Evolutionary conservation across 1,140 invertebrate genomes (phyloP).

Genomic region (Capitella teleta): DNA sequence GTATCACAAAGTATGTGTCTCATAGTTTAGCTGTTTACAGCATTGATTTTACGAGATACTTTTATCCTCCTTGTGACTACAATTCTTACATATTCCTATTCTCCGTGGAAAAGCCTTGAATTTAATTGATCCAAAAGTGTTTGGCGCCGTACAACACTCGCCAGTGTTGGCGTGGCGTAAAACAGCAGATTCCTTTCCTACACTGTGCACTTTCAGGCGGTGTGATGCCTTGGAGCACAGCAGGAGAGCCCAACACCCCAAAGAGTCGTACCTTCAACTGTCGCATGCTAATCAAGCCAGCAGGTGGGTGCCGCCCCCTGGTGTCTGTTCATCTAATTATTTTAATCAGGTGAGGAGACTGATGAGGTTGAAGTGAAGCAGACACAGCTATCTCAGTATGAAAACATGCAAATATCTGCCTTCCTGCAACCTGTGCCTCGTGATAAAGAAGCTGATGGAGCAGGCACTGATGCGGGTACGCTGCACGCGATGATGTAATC

Average conservation of each 20-base stretch:
- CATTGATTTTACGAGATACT: too few species aligned
- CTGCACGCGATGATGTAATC: too few species aligned
- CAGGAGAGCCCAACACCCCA: slow-evolving; percentile 29
- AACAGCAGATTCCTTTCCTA: background rate
- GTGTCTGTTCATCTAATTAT: background rate
- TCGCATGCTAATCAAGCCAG: slow-evolving; percentile 73
- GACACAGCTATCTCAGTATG: slow-evolving; percentile 57
- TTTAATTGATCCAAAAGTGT: background rate
- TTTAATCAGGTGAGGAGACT: slow-evolving; percentile 27
- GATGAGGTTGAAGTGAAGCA: slow-evolving; percentile 55
- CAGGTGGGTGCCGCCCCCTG: slow-evolving; percentile 17
- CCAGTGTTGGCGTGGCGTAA: background rate
- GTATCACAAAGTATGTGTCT: too few species aligned
- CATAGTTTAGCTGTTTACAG: too few species aligned
- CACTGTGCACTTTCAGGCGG: background rate
- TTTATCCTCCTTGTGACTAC: too few species aligned
- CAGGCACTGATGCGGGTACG: slow-evolving; percentile 14
- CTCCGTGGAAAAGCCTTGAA: background rate
- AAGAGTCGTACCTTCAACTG: slow-evolving; percentile 63
- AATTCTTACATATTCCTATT: too few species aligned
- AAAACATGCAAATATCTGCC: slow-evolving; percentile 56
- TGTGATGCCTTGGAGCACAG: background rate
- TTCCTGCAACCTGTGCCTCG: slow-evolving; percentile 43
- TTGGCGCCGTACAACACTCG: background rate
- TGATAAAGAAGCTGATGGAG: slow-evolving; percentile 33